Conservation (phyloP, 2,113 vertebrate species). For the Caranx melampygus region DNA sequence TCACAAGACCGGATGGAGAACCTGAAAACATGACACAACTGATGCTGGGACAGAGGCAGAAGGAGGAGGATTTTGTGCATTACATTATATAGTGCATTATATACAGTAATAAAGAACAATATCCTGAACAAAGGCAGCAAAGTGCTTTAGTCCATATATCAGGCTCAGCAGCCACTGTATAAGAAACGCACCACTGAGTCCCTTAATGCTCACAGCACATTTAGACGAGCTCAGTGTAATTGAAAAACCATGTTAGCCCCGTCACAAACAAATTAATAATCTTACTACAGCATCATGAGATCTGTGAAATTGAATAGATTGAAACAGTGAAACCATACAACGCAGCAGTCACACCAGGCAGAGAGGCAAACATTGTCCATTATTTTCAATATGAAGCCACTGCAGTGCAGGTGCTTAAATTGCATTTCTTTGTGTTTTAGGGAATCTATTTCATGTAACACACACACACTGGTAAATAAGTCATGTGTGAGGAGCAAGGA, state of each 20-base stretch:
- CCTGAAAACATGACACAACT: too few species aligned
- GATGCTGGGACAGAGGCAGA: neutral
- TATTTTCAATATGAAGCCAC: neutral
- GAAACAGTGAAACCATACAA: conserved; percentile 1
- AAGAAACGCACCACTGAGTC: neutral
- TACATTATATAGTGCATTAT: neutral
- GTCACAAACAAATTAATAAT: neutral
- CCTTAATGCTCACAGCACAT: neutral
- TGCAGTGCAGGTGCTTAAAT: neutral
- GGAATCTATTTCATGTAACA: conserved; percentile 2
- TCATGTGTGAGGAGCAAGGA: neutral
- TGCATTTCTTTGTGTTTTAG: neutral
- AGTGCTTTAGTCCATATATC: neutral
- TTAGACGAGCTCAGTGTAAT: neutral
- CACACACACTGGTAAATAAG: neutral
- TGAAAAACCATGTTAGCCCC: neutral
- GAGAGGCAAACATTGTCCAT: neutral
- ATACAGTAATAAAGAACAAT: neutral
- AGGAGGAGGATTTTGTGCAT: neutral
- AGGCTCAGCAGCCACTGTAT: neutral
- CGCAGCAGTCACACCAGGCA: neutral
- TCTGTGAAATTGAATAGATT: neutral
- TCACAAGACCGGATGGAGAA: too few species aligned
- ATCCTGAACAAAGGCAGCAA: neutral
- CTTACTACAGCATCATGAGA: neutral